Base-by-base conservation (phyloP, 53 echinoderm and acorn worm genomes). In the Zoroaster sp. region DNA sequence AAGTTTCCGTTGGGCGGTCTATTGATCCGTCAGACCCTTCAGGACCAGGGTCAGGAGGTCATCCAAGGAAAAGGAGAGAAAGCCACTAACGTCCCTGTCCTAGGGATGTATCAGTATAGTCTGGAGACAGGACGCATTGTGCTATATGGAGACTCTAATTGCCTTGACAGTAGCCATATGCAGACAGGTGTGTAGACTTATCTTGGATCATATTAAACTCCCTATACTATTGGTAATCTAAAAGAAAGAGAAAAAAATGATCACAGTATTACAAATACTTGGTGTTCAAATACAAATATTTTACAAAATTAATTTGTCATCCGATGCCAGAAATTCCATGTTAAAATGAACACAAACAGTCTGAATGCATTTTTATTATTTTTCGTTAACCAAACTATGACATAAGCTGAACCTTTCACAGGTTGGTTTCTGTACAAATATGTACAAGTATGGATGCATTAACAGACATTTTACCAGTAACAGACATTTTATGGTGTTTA, bases 91-190 rank as follows among this genome's bases (percentile, higher is more conserved):
- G 94, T 99, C 2, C 99, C 99, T 37, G 91, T 99, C 35, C 92
- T 99, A 2, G 99, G 99, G 40, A 21, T 99, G 78, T 89, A 96
- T 55, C 99, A 96, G 65, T 94, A 95, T 23, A 89, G 88, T 69
- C 45, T 73, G 36, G 90, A 74, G 30, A 68, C 95, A 18, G 99
- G 99, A 4, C 93, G 94, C 38, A 96, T 99, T 3, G 94, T 90
- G 5, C 93, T 99, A n/a, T 99, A 94, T 80, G 99, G 99, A 13
- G 99, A 99, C 59, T 99, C 99, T 10, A 99, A 99, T 67, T 99
- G 99, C 76, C 80, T 99, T 15, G 99, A 99, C 51, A 96, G 94
- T 52, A 99, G 95, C 69, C 99, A 99, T 79, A 94, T 99, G 93
- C 91, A 96, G 72, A 83, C 87, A 71, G 95, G 98, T 98, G 46